A percentile compares a stretch with the other conserved stretches of the same genome.
phyloP scores from a whole-genome alignment of 2,113 vertebrate genomes.

The Nothoprocta perdicaria region DNA sequence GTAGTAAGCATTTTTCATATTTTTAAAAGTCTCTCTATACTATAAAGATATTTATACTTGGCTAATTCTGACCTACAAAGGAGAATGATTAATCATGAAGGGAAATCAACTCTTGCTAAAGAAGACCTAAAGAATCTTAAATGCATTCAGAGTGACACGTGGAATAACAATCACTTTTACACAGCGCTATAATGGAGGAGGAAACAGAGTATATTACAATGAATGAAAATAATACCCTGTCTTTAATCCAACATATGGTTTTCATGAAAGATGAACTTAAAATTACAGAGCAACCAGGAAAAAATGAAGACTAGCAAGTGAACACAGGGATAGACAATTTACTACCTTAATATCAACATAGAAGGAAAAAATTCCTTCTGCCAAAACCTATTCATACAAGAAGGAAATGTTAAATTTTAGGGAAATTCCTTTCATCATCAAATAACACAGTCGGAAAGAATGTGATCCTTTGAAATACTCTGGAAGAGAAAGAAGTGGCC shows the following conservation, averaged over 20 bases:
- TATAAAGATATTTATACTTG: neutral
- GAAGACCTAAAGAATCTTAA: conserved; percentile 39
- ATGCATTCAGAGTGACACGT: conserved; percentile 7
- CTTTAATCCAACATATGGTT: conserved; percentile 34
- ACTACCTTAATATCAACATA: neutral
- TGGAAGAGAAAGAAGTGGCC: neutral
- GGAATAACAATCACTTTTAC: conserved; percentile 45
- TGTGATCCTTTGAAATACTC: neutral
- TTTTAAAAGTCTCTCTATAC: neutral
- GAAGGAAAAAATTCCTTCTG: conserved; percentile 20
- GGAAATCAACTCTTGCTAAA: neutral
- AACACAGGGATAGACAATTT: conserved; percentile 39
- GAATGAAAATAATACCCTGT: conserved; percentile 20
- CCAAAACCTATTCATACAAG: neutral
- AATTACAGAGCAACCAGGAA: neutral
- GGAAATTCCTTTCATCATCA: conserved; percentile 40
- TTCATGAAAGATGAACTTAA: conserved; percentile 45
- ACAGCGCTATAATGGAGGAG: neutral
- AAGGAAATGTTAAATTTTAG: neutral
- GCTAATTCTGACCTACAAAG: neutral
- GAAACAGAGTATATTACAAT: conserved; percentile 42
- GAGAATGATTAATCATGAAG: neutral
- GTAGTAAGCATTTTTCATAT: neutral
- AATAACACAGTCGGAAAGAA: conserved; percentile 37
- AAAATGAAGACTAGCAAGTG: neutral